Percentiles rank a stretch among this genome's conserved stretches.
phyloP scores from a whole-genome alignment of 2,888 invertebrate genomes.

The Ischnura elegans region DNA sequence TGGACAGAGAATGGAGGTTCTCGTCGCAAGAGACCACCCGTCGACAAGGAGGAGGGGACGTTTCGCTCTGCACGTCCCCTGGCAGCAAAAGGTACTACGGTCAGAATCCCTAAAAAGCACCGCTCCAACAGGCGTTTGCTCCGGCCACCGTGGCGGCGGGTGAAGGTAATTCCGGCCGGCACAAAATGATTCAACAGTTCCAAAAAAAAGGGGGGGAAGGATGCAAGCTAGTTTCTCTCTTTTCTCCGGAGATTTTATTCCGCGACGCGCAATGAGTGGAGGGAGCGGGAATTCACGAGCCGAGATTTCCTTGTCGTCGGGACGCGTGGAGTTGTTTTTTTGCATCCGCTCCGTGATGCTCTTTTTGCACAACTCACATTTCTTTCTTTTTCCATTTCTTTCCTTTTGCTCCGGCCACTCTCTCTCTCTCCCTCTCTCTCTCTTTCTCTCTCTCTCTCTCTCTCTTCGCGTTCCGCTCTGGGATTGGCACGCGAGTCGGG shows the following conservation, averaged over 20 bases:
- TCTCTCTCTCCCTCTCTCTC: not conserved
- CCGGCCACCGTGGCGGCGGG: not conserved
- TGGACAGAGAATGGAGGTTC: not conserved
- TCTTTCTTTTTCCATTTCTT: not conserved
- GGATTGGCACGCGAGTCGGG: not conserved
- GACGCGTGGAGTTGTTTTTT: not conserved
- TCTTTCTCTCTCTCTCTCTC: not conserved
- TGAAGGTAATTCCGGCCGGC: not conserved
- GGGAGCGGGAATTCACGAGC: not conserved
- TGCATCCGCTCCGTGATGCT: not conserved
- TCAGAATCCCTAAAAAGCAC: conserved; percentile 1
- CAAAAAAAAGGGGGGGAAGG: too few species aligned
- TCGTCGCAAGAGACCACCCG: not conserved
- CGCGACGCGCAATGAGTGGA: too few species aligned
- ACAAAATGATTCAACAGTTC: conserved; percentile 10
- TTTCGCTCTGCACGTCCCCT: not conserved
- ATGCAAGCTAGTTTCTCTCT: too few species aligned
- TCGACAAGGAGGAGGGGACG: not conserved
- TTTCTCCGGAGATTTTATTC: too few species aligned
- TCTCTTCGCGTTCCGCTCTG: not conserved
- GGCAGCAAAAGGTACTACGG: not conserved
- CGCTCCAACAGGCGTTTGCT: not conserved
- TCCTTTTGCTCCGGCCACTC: too few species aligned
- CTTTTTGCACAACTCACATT: not conserved
- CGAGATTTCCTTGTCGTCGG: not conserved